Conservation (phyloP, 2,113 vertebrate genomes). For the Rhynchopsitta pachyrhyncha region DNA sequence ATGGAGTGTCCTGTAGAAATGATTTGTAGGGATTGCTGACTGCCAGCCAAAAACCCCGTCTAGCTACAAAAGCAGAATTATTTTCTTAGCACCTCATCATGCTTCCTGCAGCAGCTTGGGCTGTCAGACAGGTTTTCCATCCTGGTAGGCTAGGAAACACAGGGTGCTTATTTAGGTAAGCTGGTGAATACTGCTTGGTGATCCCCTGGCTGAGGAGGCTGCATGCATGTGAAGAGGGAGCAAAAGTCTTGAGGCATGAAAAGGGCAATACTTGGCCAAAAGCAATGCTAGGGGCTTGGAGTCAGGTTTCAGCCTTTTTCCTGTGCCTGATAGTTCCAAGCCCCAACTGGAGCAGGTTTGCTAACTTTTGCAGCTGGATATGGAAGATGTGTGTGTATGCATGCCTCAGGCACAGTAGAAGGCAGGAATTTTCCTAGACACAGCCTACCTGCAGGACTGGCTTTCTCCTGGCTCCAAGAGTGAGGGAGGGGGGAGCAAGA, state of each 20-base stretch:
- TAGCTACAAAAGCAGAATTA: constrained; percentile 51
- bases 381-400: not conserved
- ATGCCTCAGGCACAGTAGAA: not conserved
- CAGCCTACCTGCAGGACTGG: not conserved
- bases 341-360: not conserved
- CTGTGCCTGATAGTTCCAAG: not conserved
- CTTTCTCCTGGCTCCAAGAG: not conserved
- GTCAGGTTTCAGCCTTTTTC: not conserved
- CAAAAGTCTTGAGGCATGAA: not conserved
- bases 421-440: not conserved
- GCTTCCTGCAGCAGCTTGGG: constrained; percentile 32
- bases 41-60: constrained; percentile 13
- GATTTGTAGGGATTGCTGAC: not conserved
- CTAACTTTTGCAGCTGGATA: not conserved
- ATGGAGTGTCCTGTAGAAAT: not conserved
- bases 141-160: not conserved
- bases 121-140: constrained; percentile 11
- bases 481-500: rapidly evolving
- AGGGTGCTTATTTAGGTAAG: not conserved
- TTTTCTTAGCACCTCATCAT: constrained; percentile 63
- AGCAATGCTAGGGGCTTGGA: not conserved
- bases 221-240: not conserved
- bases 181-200: not conserved
- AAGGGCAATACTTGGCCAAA: not conserved
- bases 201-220: not conserved